Base-by-base conservation (phyloP, 2,113 vertebrate genomes). In the Oncorhynchus keta region DNA sequence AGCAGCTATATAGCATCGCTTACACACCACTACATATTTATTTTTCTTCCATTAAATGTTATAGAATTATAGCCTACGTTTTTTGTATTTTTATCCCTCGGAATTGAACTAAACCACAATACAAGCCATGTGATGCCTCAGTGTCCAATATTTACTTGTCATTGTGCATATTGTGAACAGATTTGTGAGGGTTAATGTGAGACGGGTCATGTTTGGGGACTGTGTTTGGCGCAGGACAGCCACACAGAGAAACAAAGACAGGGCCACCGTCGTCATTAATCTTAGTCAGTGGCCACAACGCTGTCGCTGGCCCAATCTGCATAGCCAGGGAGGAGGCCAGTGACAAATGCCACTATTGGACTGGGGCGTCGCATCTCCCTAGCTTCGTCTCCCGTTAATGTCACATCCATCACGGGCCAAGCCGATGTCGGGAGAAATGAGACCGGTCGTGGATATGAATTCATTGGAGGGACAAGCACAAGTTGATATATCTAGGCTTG, bases 341-440 rank as follows among this genome's bases (percentile, higher is more conserved):
- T 92, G 91, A 93, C 91, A 93, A 92, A 92, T 92, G 87, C 90
- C 89, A 89, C 86, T 84, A 85, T 86, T 86, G 88, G 90, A 88
- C 86, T 85, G 86, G 87, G 88, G 89, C 79, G 75, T 86, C 70
- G 68, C 88, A 89, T 90, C 87, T 88, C 89, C 85, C 85, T 20
- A 45, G 86, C 84, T 92, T 92, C 90, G 89, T 91, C 88, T 91
- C 88, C 88, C 76, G 84, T 92, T 92, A 92, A 88, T 89, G 89
- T 93, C 90, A 92, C 89, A 93, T 93, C 88, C 89, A 90, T 93
- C 90, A 90, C 45, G 26, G 59, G 71, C 79, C 13, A 61, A 55
- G 81, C 79, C 80, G 88, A 81, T 78, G 89, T 91, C 85, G 62
- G 67, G 74, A 76, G 77, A 85, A 83, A 89, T 89, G 84, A 90